Base-by-base conservation (phyloP, 2,113 vertebrate genomes). In the Mastomys natalensis region DNA sequence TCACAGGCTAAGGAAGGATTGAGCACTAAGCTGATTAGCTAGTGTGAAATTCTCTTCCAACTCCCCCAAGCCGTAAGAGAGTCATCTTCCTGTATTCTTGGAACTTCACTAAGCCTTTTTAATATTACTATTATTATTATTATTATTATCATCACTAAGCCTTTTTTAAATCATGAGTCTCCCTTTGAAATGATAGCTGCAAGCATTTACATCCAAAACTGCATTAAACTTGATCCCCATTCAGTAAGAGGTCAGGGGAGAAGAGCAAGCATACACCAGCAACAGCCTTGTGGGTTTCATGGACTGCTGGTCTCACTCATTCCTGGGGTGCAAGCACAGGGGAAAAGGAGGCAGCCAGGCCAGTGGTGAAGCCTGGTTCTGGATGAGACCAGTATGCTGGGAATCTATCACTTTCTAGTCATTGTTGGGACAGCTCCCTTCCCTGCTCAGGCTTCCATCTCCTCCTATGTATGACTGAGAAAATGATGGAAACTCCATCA, bases 151-250 rank as follows among this genome's bases (percentile, higher is more conserved):
- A n/a, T n/a, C n/a, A n/a, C n/a, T n/a, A n/a, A n/a, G n/a, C n/a
- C 7, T 48, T 48, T 48, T 48, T 48, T 48, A 5, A 77, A 70
- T 86, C 53, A 88, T 15, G 58, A 74, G 58, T 95, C 31, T 58
- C 89, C 31, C 62, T 95, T 94, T 29, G 17, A 92, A 95, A 95
- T 29, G 37, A 80, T 37, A 93, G 74, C 76, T 24, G 89, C 19
- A 68, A 34, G 45, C 29, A 51, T 2, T 87, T 4, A 95, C 77
- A 48, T 82, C 80, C 11, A 51, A 87, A 96, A 82, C 60, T 66
- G 24, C 77, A 76, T 45, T 55, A 82, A 43, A 73, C 89, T 74
- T 68, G 64, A 72, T 51, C 15, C 26, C 37, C 48, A 48, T 48
- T 87, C 73, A 55, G 29, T 16, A 72, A 48, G 3, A 5, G 19